Base-by-base conservation (phyloP, 2,888 invertebrate genomes). In the Dasypolia templi region DNA sequence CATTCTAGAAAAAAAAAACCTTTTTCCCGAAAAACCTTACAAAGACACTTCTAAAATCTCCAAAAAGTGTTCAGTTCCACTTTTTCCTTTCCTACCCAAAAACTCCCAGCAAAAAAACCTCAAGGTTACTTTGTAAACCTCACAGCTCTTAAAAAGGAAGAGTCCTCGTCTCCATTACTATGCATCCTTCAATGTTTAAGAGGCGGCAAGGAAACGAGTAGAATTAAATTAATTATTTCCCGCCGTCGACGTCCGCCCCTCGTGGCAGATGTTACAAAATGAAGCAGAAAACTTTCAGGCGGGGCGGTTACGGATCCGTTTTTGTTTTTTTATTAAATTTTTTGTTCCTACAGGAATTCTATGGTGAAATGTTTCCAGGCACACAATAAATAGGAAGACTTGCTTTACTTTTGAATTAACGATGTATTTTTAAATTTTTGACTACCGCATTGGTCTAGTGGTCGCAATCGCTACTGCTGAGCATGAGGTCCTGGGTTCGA, bases 171-270 rank as follows among this genome's bases (percentile, higher is more conserved):
- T 32, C n/a, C 26, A 22, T n/a, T 29, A 46, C 12, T 14, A 44
- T 44, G 53, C 51, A 58, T 46, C 58, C 51, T 66, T 61, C 53
- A 35, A 66, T 44, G 14, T 78, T 44, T 61, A 63, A 32, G 42
- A 64, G 29, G 29, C 62, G n/a, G 14, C 26, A 4, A 14, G 51
- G 61, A 72, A 78, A 66, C 56, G 42, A 44, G 51, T 32, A 44
- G 56, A 78, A 77, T 77, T 70, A 66, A 77, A 77, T 77, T 78
- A 72, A 78, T 77, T 62, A 77, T 77, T 62, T 55, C 39, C 14
- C 55, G 26, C 14, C 53, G 35, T 12, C 35, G 35, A 59, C 59
- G 59, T 53, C 29, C 59, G 46, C 19, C 67, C 22, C 12, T 29
- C 12, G 11, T 12, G 26, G 17, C 77, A 77, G 77, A 53, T 77